Base-by-base conservation (phyloP, 92 coral and sea anemone species). In the Phymanthus crucifer region DNA sequence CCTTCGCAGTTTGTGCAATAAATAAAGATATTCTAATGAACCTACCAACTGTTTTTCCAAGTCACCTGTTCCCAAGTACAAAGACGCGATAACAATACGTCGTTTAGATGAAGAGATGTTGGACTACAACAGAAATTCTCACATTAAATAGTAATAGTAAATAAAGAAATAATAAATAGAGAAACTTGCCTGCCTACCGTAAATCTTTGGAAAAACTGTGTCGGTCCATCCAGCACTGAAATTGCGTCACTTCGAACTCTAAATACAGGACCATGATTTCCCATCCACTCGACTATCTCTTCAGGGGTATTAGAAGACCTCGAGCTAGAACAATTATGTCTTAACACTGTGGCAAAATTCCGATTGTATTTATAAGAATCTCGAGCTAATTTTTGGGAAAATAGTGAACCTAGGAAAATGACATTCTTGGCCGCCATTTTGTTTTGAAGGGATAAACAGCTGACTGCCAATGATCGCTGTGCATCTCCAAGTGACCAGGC, bases 61-160 rank as follows among this genome's bases (percentile, higher is more conserved):
- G 36, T 78, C 80, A 32, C 99, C 99, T 34, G 95, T 95, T 1
- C 99, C 99, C 48, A 95, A 83, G 71, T 95, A 95, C 67, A 95
- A 56, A 46, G 99, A 95, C 31, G 99, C 99, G 65, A 95, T 73
- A 13, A 91, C 90, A 69, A 95, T 85, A 36, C 99, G 85, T 38
- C 82, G 80, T 46, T 86, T 87, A 33, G 99, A 97, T 70, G 85
- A 80, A 23, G 83, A 84, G 50, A 95, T 88, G 70, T 95, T 95
- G 52, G 70, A 85, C 96, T 91, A 76, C 10, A 82, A 38, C 75
- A 9, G 72, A 66, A 32, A 54, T 58, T 29, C 23, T 10, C 56
- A 48, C 57, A 32, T 50, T 33, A 12, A 19, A 61, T 1, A 10
- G n/a, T n/a, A 50, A 26, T 29, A 0, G 34, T 35, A 73, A 50